These are phyloP conservation scores for Rhinatrema bivittatum DNA, from an alignment of 2,797 vertebrate genomes.

Conservation along the genomic window DNA sequence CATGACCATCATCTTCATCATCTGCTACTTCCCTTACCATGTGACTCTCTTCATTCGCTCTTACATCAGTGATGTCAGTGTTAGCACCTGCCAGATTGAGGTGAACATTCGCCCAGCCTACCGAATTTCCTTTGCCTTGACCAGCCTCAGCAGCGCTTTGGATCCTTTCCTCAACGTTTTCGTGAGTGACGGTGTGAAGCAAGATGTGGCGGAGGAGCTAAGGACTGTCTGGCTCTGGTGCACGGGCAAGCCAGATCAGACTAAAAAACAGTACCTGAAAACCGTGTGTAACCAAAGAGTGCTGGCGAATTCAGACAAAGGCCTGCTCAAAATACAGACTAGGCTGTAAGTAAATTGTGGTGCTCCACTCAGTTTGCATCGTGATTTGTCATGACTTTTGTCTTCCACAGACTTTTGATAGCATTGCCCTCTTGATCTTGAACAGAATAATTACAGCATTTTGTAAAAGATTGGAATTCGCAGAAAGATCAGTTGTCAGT, in stretches of 20 bases:
- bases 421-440: too few relatives aligned
- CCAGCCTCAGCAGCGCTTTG: conserved; percentile 17
- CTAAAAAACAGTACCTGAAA: not conserved
- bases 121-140: conserved; percentile 5
- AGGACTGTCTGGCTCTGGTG: not conserved
- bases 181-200: conserved; percentile 6
- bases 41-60: conserved; percentile 16
- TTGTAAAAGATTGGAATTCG: too few relatives aligned
- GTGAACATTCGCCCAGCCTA: conserved; percentile 2
- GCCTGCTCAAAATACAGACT: conserved; percentile 4
- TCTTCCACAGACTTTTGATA: too few relatives aligned
- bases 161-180: conserved; percentile 18
- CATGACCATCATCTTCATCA: conserved; percentile 15
- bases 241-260: not conserved
- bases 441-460: too few relatives aligned
- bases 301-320: not conserved
- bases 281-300: not conserved
- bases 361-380: too few relatives aligned
- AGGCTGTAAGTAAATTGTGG: not conserved
- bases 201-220: not conserved
- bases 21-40: conserved; percentile 24
- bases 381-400: too few relatives aligned
- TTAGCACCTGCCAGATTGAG: conserved; percentile 8
- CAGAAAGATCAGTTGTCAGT: too few relatives aligned
- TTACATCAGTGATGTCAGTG: not conserved